Conservation (phyloP, 53 echinoderm and acorn worm species). For the Patiria pectinifera region DNA sequence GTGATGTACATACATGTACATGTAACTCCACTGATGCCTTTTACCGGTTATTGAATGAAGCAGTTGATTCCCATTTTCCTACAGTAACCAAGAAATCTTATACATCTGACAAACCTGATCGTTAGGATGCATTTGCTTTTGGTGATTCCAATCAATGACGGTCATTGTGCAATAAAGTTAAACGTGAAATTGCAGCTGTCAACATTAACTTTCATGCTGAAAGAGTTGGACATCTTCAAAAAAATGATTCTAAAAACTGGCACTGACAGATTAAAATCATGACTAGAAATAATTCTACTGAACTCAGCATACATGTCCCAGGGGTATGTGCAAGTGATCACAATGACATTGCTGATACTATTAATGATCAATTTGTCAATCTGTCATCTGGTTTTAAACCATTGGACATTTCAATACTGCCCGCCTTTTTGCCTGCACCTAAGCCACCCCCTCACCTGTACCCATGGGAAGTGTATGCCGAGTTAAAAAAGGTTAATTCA, state of each 20-base stretch:
- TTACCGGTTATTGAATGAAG: conserved; percentile 28
- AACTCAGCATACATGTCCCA: conserved; percentile 38
- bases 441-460: no score
- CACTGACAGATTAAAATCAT: conserved; percentile 44
- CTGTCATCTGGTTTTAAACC: conserved; percentile 30
- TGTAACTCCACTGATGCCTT: conserved; percentile 36
- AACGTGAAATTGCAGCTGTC: neutral
- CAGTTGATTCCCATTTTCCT: conserved; percentile 46
- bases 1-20: conserved; percentile 16
- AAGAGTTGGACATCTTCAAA: neutral
- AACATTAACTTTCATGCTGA: conserved; percentile 20
- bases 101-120: conserved; percentile 47
- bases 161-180: neutral
- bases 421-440: no score
- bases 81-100: conserved; percentile 32
- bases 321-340: conserved; percentile 33
- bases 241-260: conserved; percentile 29
- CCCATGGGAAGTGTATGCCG: conserved; percentile 52
- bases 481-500: conserved; percentile 44
- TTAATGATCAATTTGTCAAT: conserved; percentile 48
- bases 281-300: conserved; percentile 30
- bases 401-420: no score
- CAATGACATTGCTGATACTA: conserved; percentile 42
- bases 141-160: conserved; percentile 13
- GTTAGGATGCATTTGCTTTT: conserved; percentile 6